These are phyloP conservation scores for Geodia barretti DNA, from an alignment of 37 sponge, comb jelly and placozoan species.

Conservation along the genomic window DNA sequence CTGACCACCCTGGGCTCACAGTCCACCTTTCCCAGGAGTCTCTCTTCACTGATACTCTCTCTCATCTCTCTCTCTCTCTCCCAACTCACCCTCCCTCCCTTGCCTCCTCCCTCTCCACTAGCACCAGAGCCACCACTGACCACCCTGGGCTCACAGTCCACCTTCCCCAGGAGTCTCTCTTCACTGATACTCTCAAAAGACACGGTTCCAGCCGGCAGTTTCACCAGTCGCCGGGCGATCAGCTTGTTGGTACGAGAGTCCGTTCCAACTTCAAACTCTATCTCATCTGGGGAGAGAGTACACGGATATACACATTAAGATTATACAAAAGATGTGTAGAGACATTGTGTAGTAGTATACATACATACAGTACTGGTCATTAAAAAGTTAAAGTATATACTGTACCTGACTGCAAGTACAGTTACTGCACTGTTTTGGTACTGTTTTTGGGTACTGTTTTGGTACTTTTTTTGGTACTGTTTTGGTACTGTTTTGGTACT, in stretches of 20 bases:
- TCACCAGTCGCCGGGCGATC: slow-evolving; percentile 61
- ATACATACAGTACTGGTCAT: background rate
- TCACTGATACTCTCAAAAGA: slow-evolving; percentile 64
- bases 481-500: too few relatives aligned
- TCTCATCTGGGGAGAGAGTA: slow-evolving; percentile 69
- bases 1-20: slow-evolving; percentile 36
- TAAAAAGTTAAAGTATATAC: background rate
- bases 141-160: slow-evolving; percentile 44
- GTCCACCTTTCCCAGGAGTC: slow-evolving; percentile 58
- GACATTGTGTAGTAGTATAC: background rate
- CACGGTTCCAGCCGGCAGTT: slow-evolving; percentile 58
- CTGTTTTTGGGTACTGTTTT: too few relatives aligned
- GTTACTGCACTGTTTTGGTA: too few relatives aligned
- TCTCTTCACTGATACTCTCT: too few relatives aligned
- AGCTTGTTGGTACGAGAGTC: slow-evolving; percentile 56
- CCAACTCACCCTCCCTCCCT: background rate
- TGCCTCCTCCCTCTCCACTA: slow-evolving; percentile 4
- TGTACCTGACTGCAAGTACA: too few relatives aligned
- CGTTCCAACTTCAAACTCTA: slow-evolving; percentile 69
- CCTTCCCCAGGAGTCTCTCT: slow-evolving; percentile 62
- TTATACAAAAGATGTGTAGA: background rate
- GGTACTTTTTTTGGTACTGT: too few relatives aligned
- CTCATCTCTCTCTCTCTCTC: too few relatives aligned
- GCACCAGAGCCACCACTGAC: background rate
- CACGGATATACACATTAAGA: too few relatives aligned